phyloP scores from a whole-genome alignment of 2,113 vertebrate genomes.

The Astatotilapia flaviijosephi region DNA sequence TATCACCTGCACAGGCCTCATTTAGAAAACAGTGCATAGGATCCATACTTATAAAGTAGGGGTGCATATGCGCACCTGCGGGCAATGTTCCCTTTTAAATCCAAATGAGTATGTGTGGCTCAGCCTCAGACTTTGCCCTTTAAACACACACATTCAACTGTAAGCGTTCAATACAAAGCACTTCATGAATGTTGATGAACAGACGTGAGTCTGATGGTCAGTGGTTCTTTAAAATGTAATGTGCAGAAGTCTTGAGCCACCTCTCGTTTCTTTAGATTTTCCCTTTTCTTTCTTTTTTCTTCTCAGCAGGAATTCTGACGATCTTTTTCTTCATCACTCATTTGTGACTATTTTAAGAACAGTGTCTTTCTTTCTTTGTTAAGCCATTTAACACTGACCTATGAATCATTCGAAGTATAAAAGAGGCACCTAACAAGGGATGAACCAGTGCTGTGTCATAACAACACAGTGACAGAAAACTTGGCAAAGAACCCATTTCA shows the following conservation, averaged over 20 bases:
- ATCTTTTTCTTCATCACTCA: neutral
- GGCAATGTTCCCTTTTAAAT: neutral
- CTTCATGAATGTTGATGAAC: neutral
- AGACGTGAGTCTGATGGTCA: neutral
- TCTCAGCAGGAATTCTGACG: neutral
- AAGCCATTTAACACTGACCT: neutral
- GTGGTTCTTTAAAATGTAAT: neutral
- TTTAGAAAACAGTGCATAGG: neutral
- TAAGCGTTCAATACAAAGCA: neutral
- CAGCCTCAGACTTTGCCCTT: neutral
- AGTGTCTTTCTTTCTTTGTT: neutral
- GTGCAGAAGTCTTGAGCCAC: neutral
- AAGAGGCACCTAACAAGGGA: neutral
- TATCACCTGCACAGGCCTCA: neutral
- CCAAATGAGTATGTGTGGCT: neutral
- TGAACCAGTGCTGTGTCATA: neutral
- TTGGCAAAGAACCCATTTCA: neutral
- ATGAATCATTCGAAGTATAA: neutral
- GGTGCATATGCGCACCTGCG: neutral
- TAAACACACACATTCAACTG: neutral
- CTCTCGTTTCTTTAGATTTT: neutral
- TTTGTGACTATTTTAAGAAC: neutral
- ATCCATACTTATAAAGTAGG: neutral
- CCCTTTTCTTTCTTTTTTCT: neutral
- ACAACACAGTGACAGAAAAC: neutral